Base-by-base conservation (phyloP, 1,140 invertebrate species). In the Papilio dardanus region DNA sequence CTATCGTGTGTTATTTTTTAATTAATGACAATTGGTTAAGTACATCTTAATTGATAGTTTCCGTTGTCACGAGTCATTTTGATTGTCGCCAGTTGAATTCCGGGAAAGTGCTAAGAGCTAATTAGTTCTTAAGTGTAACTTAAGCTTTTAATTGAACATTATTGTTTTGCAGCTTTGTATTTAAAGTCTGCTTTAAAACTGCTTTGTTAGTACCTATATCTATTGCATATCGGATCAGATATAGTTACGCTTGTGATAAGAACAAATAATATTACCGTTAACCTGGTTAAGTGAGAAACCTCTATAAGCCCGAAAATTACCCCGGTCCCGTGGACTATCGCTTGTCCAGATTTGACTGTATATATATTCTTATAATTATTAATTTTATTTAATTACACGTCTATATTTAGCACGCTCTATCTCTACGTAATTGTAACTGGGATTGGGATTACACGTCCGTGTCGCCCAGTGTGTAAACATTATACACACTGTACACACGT, bases 71-170 rank as follows among this genome's bases (percentile, higher is more conserved):
- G n/a, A 69, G 42, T 8, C 67, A 69, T 69, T 69, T 40, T 69
- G 67, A 69, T 69, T 69, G 67, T 69, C 67, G 19, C 16, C 7
- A 69, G 19, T 37, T 42, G 19, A n/a, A 69, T 69, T 69, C 67
- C 67, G 67, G 67, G 67, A 69, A 69, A 69, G 67, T 40, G 33
- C 16, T 68, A 6, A 2, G 67, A 69, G 33, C 24, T 62, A 6
- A 46, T 19, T 14, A 62, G 21, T 6, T 28, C 54, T 14, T 62
- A 28, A 62, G 24, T 30, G 24, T 62, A 62, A 62, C 21, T 24
- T 24, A 62, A 62, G 54, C 14, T 62, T 2, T 62, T 62, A 62
- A 62, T 54, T 62, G 54, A 24, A 28, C 54, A 28, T 30, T 62
- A 62, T 62, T 62, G 54, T 62, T 62, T 62, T 62, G 24, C 54